Evolutionary conservation across 2,888 invertebrate genomes (phyloP).

Genomic region (Antitype chi): DNA sequence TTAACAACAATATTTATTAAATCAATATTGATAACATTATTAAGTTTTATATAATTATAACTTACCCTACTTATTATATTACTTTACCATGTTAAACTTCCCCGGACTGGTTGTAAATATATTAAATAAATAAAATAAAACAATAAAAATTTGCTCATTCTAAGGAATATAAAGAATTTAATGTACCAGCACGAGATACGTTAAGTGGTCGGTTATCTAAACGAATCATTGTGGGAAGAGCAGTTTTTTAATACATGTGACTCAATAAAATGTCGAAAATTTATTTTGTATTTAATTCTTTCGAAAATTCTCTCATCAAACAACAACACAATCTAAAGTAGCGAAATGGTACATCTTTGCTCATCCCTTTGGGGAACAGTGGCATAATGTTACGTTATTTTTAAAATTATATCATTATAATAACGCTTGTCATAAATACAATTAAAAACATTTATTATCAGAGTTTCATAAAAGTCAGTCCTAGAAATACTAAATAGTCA

Average conservation of each 20-base stretch:
- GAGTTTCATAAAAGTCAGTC: no score
- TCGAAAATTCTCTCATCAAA: no score
- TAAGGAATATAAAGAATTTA: constrained; percentile 69
- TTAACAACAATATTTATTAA: constrained; percentile 10
- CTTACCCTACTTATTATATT: no score
- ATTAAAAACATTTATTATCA: no score
- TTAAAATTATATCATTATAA: no score
- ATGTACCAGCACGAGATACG: constrained; percentile 65
- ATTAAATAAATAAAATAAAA: constrained; percentile 55
- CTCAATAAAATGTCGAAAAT: constrained; percentile 78
- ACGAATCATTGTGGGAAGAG: constrained; percentile 65
- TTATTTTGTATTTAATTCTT: constrained; percentile 42
- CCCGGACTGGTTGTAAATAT: constrained; percentile 68
- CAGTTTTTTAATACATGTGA: constrained; percentile 82
- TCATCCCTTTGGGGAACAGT: no score
- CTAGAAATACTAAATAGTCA: no score
- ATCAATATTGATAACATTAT: constrained; percentile 29
- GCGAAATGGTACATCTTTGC: no score
- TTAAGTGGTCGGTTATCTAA: constrained; percentile 62
- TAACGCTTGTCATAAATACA: no score
- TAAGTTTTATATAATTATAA: constrained; percentile 28
- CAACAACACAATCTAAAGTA: no score
- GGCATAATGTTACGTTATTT: no score
- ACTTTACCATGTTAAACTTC: constrained; percentile 18
- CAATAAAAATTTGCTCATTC: constrained; percentile 74